phyloP scores from a whole-genome alignment of 2,888 invertebrate genomes.

The Limnephilus lunatus region DNA sequence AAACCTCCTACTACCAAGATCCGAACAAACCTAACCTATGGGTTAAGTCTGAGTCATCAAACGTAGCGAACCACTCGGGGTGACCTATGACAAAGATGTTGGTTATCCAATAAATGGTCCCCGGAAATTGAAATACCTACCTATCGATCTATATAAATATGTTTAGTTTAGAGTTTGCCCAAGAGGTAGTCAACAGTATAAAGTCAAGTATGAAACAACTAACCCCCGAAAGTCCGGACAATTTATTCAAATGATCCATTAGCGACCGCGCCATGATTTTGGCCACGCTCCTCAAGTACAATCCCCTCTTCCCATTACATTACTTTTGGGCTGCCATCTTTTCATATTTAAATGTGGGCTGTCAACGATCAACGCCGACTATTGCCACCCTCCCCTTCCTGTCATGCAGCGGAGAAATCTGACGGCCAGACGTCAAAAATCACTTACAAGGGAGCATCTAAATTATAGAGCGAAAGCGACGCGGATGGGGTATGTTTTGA shows the following conservation, averaged over 20 bases:
- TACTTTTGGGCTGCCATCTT: background rate
- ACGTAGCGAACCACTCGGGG: too few relatives aligned
- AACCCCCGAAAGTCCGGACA: background rate
- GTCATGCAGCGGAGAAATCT: background rate
- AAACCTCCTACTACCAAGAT: too few relatives aligned
- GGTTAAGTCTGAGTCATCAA: too few relatives aligned
- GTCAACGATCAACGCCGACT: slow-evolving; percentile 2
- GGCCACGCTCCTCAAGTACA: background rate
- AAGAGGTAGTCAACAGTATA: background rate
- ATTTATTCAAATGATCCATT: background rate
- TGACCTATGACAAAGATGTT: too few relatives aligned
- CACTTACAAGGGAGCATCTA: slow-evolving; percentile 2
- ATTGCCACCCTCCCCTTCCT: background rate
- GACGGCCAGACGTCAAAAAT: slow-evolving; percentile 2
- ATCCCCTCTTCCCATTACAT: background rate
- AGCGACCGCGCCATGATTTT: background rate
- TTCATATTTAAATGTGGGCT: background rate
- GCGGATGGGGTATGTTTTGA: background rate
- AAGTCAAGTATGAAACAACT: background rate
- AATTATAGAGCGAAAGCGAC: background rate
- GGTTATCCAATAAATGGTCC: too few relatives aligned
- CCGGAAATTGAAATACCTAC: too few relatives aligned
- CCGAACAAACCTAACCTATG: too few relatives aligned
- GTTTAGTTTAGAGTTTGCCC: background rate
- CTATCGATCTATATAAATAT: background rate